These are phyloP conservation scores for Epicauta chinensis DNA, from an alignment of 1,140 invertebrate genomes.

Conservation along the genomic window DNA sequence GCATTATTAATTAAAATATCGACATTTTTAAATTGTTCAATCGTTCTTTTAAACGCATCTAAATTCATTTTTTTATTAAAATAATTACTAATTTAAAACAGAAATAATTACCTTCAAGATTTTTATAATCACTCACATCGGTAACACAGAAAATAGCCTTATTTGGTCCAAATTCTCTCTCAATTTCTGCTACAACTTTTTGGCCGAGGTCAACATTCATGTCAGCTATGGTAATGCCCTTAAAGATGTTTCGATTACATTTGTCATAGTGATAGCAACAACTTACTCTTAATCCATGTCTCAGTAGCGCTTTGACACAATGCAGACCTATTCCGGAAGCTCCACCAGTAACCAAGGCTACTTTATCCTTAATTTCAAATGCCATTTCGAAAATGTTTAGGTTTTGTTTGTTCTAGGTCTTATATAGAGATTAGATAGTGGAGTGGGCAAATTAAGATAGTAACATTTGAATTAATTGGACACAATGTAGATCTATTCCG, in stretches of 20 bases:
- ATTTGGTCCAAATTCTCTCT: slow-evolving; percentile 27
- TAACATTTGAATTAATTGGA: too few species aligned
- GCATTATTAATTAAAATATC: slow-evolving; percentile 50
- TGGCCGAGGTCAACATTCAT: slow-evolving; percentile 21
- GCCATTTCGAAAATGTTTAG: slow-evolving; percentile 2
- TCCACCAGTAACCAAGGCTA: slow-evolving; percentile 66
- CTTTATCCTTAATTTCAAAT: slow-evolving; percentile 51
- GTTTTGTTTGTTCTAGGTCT: slow-evolving; percentile 1
- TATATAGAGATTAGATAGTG: too few species aligned
- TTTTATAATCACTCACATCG: slow-evolving; percentile 21
- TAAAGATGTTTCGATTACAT: not conserved
- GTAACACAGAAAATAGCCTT: slow-evolving; percentile 28
- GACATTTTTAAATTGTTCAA: slow-evolving; percentile 31
- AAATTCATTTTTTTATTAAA: not conserved
- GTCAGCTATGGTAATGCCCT: slow-evolving; percentile 34
- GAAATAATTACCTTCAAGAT: slow-evolving; percentile 29
- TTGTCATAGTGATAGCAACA: slow-evolving; percentile 18
- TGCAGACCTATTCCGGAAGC: slow-evolving; percentile 64
- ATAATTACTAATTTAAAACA: too few species aligned
- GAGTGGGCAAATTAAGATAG: too few species aligned
- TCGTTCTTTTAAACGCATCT: slow-evolving; percentile 28
- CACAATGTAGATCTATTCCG: slow-evolving; percentile 62
- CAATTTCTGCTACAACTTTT: slow-evolving; percentile 21
- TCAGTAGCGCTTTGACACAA: slow-evolving; percentile 59
- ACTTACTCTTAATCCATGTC: slow-evolving; percentile 62